A percentile compares a stretch with the other conserved stretches of the same genome.
These are phyloP conservation scores for Procambarus virginalis DNA, from an alignment of 1,140 invertebrate genomes.

Conservation along the genomic window DNA sequence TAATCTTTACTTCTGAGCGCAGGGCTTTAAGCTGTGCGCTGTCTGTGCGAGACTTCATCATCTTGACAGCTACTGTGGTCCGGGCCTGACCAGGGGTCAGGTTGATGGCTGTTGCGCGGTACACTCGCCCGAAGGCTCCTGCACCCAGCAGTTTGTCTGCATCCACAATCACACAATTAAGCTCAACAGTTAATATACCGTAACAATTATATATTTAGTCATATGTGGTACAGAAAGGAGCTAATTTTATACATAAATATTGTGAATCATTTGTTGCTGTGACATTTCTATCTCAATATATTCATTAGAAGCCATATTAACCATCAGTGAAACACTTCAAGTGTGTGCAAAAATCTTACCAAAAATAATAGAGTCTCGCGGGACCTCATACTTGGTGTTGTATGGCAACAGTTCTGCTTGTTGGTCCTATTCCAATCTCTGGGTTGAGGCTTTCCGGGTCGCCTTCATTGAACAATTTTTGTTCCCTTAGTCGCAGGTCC, in stretches of 20 bases:
- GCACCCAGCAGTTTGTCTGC: constrained; percentile 88
- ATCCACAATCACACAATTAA: neutral
- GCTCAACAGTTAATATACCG: no score
- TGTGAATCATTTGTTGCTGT: no score
- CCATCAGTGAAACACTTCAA: no score
- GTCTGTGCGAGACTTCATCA: constrained; percentile 86
- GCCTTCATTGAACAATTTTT: constrained; percentile 84
- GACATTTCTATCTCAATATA: no score
- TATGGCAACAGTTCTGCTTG: constrained; percentile 94
- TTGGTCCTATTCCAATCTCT: constrained; percentile 86
- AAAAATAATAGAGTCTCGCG: constrained; percentile 86
- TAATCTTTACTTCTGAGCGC: constrained; percentile 93
- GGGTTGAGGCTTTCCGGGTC: constrained; percentile 88
- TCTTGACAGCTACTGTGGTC: constrained; percentile 88
- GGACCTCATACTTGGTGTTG: constrained; percentile 92
- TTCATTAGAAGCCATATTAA: no score
- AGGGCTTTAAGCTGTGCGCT: constrained; percentile 85
- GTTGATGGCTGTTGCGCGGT: constrained; percentile 85
- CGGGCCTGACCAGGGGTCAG: constrained; percentile 71
- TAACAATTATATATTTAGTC: no score
- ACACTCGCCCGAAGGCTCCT: constrained; percentile 93
- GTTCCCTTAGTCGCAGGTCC: constrained; percentile 59
- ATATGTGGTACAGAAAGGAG: no score
- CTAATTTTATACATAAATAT: no score
- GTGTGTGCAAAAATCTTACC: constrained; percentile 77